These are phyloP conservation scores for Ibidorhyncha struthersii DNA, from an alignment of 2,113 vertebrate genomes.

Conservation along the genomic window DNA sequence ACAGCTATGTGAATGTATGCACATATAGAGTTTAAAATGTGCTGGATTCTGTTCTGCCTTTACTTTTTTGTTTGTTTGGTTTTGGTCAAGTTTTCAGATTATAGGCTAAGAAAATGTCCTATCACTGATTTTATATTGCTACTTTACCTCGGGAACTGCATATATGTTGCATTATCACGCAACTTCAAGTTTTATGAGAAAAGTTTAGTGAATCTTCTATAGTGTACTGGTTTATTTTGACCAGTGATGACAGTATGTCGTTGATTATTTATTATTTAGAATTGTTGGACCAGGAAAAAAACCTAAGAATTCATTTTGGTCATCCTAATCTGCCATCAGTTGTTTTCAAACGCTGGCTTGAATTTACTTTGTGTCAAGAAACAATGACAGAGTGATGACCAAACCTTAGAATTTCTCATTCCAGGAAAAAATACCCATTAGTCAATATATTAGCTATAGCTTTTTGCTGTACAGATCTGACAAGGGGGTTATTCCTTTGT, in stretches of 20 bases:
- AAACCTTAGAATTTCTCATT: not conserved
- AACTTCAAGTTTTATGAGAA: not conserved
- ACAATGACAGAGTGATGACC: not conserved
- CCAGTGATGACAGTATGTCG: not conserved
- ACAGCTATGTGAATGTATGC: not conserved
- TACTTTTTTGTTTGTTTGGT: not conserved
- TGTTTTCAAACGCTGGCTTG: not conserved
- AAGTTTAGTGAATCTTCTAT: not conserved
- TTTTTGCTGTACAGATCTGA: not conserved
- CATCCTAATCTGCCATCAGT: not conserved
- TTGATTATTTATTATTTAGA: not conserved
- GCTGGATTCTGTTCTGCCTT: not conserved
- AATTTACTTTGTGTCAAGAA: not conserved
- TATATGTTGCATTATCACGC: not conserved
- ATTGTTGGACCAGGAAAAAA: not conserved
- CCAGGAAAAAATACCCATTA: not conserved
- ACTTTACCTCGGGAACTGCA: not conserved
- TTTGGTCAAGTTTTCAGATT: not conserved
- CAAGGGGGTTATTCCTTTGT: not conserved
- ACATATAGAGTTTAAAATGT: not conserved
- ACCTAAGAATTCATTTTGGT: not conserved
- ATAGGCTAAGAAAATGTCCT: not conserved
- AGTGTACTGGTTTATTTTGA: not conserved
- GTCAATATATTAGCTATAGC: not conserved
- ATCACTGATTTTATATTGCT: not conserved